Conservation (phyloP, 2,113 vertebrate species). For the Leucosticte australis region DNA sequence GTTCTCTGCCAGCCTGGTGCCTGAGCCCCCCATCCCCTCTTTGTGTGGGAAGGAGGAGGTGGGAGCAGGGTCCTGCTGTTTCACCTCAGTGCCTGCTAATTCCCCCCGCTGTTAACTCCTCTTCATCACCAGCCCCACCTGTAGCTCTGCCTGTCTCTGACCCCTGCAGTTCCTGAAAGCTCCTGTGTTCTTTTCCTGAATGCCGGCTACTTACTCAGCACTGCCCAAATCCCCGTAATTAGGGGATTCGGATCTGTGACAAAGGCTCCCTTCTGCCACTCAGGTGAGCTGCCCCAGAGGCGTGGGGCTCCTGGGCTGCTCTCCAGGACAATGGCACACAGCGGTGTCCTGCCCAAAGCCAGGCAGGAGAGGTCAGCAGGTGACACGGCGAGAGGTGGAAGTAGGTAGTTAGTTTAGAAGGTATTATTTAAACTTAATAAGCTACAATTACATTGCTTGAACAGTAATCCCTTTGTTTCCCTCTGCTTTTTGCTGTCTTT, state of each 20-base stretch:
- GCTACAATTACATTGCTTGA: conserved; percentile 69
- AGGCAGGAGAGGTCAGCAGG: conserved; percentile 66
- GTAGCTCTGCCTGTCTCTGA: not conserved
- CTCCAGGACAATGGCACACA: conserved; percentile 11
- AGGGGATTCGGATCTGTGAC: conserved; percentile 23
- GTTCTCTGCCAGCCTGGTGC: not conserved
- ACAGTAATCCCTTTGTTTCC: conserved; percentile 70
- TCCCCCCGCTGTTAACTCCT: not conserved
- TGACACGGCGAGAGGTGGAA: conserved; percentile 60
- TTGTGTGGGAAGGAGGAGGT: not conserved
- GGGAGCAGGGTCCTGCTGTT: conserved; percentile 7
- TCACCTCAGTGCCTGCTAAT: conserved; percentile 15
- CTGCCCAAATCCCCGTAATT: conserved; percentile 56
- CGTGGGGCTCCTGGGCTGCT: not conserved
- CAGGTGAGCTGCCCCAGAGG: conserved; percentile 59
- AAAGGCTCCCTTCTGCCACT: conserved; percentile 66
- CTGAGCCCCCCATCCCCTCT: not conserved
- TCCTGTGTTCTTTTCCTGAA: conserved; percentile 44
- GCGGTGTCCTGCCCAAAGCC: conserved; percentile 26
- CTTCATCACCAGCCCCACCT: conserved; percentile 55
- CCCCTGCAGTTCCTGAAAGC: conserved; percentile 33
- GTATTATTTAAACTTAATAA: conserved; percentile 72
- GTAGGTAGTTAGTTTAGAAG: conserved; percentile 58
- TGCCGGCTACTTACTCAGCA: conserved; percentile 3
- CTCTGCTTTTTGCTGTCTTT: conserved; percentile 26